Evolutionary conservation across 1,140 invertebrate species (phyloP), one percentile per base, ranked within the genome.

Genomic region (Drosophila novamexicana): DNA sequence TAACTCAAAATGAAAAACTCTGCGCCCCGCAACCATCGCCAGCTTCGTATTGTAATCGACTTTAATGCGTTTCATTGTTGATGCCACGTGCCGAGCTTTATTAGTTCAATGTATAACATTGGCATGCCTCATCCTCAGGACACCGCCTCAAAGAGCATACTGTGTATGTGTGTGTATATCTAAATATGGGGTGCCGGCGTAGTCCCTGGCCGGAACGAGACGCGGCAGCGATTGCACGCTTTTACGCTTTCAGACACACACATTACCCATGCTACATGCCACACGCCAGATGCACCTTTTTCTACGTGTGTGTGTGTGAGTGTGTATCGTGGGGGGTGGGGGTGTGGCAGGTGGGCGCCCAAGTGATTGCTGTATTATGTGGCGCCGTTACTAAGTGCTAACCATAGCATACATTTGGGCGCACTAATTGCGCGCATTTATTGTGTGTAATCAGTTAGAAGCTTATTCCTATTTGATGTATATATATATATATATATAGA

Each of bases 51-150:
- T 92, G 91, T 92, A 92, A 92, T 92, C 91, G 89, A 92, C 91
- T 92, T 92, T 92, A 92, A 92, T 92, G 91, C 91, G 91, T 92
- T 92, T 89, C 91, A 92, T 92, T 92, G 91, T 92, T 92, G 86
- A 92, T 85, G 91, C 91, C 91, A 92, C 91, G 91, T 92, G 91
- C 79, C 91, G 83, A 76, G 91, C 91, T 92, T 92, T 92, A 92
- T 92, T 92, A 92, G 91, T 92, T 92, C 84, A 86, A 86, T 86
- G 83, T 91, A 91, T 77, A 88, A 79, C 90, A 77, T 73, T 76
- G 79, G 75, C 83, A 80, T 81, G 81, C 78, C 83, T 77, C 77
- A 79, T 66, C 50, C 71, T 47, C 42, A 69, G 64, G 12, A 45
- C 14, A 61, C 44, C 44, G 12, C 50, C 47, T 49, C 79, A 83